Base-by-base conservation (phyloP, 2,888 invertebrate genomes). In the Idaea straminata region DNA sequence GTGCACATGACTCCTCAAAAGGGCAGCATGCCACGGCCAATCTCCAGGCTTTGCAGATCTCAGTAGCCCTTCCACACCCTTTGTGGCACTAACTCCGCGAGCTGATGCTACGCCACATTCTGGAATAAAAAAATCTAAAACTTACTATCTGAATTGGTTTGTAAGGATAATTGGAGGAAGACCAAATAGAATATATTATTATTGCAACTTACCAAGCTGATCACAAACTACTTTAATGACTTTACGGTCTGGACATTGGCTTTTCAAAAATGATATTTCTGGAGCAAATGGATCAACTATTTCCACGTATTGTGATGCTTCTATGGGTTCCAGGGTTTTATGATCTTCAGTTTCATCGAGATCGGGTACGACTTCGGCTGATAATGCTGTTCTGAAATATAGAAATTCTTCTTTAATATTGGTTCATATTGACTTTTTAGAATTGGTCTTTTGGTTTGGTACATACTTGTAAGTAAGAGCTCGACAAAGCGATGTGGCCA, bases 21-120 rank as follows among this genome's bases (percentile, higher is more conserved):
- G 91, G 2, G 96, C 96, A 16, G 96, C 96, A 82, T 97, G 96
- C 98, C 98, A 98, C n/a, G 98, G 98, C 98, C 98, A 97, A 84
- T 97, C 97, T 3, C 97, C 97, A 0, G 96, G 96, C 4, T 93
- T 93, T 0, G 97, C 94, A 87, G 96, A 95, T 78, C 96, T 96
- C 57, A 95, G 93, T 68, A 97, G 87, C 0, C 94, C 94, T 65
- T 91, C 90, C 65, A 91, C 91, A 35, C 94, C 93, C 10, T 82
- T 80, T 3, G 84, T 81, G 4, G 88, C 91, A 62, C 93, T 86
- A 0, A 88, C 81, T 5, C 85, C 93, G 61, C 95, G 89, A 0
- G 94, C 94, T 13, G 95, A 94, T 64, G 96, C 94, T 61, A 96
- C 83, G 0, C 97, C 97, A 81, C 97, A 97, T 78, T 96, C 96